Base-by-base conservation (phyloP, 2,797 vertebrate genomes). In the Streptopelia turtur region DNA sequence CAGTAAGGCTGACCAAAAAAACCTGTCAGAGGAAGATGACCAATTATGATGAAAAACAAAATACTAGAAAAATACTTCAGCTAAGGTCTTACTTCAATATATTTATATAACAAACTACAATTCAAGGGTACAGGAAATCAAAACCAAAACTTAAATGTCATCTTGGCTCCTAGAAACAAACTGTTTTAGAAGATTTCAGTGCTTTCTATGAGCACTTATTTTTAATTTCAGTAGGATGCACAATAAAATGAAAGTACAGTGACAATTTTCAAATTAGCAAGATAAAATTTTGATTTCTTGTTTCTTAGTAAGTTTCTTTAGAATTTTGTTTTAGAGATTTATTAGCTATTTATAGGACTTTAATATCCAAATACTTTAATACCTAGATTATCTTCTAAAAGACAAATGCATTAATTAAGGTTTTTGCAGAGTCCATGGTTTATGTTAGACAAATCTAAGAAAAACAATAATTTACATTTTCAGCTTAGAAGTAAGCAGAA, bases 181-280 rank as follows among this genome's bases (percentile, higher is more conserved):
- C 75, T 45, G 57, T 83, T 89, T 89, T 65, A 69, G 33, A 92
- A 89, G 31, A 72, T 13, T 89, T 77, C 50, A 65, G 27, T 35
- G 60, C 7, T 60, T 87, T 82, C 64, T 75, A 71, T 91, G 49
- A 93, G 24, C 6, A 52, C 31, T 87, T 87, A 16, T 16, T 92
- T 87, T 80, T 69, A 68, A 81, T 93, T 68, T 68, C 50, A 83
- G 61, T 9, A 80, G 41, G 30, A 50, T 37, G 16, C 11, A 57
- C 28, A 49, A 65, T 28, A 64, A 93, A 88, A 75, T 47, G 45
- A 63, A 94, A 79, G 64, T 87, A 76, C 25, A 61, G 33, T 35
- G 43, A 33, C 8, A 64, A 59, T 43, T 94, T 90, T 94, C 53
- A 81, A 90, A 91, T 88, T 39, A 83, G 37, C n/a, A 89, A 74